These are phyloP conservation scores for Drosophila pullipes DNA, from an alignment of 2,888 invertebrate species.

Conservation along the genomic window DNA sequence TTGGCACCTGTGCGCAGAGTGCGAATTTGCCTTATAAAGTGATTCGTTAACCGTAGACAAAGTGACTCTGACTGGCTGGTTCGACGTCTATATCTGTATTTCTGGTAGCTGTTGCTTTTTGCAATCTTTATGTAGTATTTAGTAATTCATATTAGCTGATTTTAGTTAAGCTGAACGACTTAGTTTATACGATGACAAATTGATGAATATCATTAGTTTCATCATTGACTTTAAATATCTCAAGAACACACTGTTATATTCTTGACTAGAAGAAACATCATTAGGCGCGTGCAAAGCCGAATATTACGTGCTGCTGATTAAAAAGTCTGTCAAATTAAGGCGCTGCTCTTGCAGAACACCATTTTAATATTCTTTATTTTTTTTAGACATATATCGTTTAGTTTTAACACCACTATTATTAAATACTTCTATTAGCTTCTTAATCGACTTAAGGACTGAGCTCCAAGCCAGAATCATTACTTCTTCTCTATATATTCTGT, in stretches of 20 bases:
- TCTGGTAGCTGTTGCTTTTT: conserved; percentile 30
- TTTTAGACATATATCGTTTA: background rate
- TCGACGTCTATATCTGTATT: conserved; percentile 20
- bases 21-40: conserved; percentile 47
- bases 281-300: background rate
- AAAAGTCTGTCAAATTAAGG: background rate
- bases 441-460: conserved; percentile 1
- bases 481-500: conserved; percentile 3
- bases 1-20: conserved; percentile 36
- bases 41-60: conserved; percentile 45
- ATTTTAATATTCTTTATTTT: background rate
- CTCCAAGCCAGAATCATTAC: background rate
- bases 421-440: background rate
- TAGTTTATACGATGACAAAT: background rate
- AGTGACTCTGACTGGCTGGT: conserved; percentile 33
- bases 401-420: background rate
- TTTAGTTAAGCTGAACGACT: background rate
- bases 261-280: background rate
- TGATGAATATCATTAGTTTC: background rate
- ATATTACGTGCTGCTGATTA: background rate
- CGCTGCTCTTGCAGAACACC: background rate
- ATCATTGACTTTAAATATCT: background rate
- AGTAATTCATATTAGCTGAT: conserved; percentile 4
- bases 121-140: conserved; percentile 17
- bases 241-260: background rate